Base-by-base conservation (phyloP, 2,888 invertebrate genomes). In the Eretmocerus hayati region DNA sequence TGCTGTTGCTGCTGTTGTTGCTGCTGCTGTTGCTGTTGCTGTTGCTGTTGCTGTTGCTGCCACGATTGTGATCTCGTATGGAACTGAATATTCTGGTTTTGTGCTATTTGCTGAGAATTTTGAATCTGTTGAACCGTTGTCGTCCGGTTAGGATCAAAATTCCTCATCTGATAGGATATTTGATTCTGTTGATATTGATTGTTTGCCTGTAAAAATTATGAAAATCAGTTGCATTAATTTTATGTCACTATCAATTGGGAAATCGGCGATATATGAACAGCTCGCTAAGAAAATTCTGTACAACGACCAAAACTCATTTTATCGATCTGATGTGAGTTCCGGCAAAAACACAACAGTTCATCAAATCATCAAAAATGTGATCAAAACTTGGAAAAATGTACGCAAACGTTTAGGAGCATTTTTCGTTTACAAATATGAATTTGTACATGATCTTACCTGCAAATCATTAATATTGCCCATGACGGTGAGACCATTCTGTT, bases 31-130 rank as follows among this genome's bases (percentile, higher is more conserved):
- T 55, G 52, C 32, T 56, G 58, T 18, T 52, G 47, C 13, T 55
- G 51, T 30, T 56, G 58, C 16, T 52, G 47, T n/a, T 55, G 51
- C 30, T 64, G 64, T 52, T 78, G 75, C 69, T 77, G 80, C 79
- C 80, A 80, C 4, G 78, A 78, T n/a, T 79, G 79, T 22, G 78
- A 75, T 62, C 79, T 77, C 6, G 72, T 44, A 38, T 63, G 65
- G 50, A 64, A 66, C 47, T 66, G 63, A 53, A 64, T 46, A 49
- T 58, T 64, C 43, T 58, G 59, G 50, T 58, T 33, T 61, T 58
- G 68, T 45, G 62, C 60, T 46, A 63, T 59, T 45, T 63, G 56
- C 51, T 59, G 59, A 53, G 61, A 61, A 6, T 37, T 46, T 42
- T 51, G 53, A 43, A 49, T 51, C 57, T 64, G 62, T 58, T 62